Conservation (phyloP, 2,113 vertebrate genomes). For the Salvelinus sp. region DNA sequence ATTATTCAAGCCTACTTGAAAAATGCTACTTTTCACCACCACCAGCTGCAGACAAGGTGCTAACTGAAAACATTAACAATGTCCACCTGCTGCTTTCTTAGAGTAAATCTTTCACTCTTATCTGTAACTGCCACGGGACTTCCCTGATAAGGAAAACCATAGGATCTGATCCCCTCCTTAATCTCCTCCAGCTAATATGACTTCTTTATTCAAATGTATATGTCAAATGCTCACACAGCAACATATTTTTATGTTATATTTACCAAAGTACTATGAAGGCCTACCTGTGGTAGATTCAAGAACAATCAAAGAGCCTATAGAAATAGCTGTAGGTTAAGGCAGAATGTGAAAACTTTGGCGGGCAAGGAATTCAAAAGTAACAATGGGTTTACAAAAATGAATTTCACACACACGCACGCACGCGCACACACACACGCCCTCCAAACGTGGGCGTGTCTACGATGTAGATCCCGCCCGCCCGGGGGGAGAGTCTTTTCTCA, state of each 20-base stretch:
- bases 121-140: slow-evolving; percentile 12
- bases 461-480: slow-evolving; percentile 38
- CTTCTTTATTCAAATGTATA: neutral
- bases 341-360: too few relatives aligned
- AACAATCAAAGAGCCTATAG: too few relatives aligned
- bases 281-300: too few relatives aligned
- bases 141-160: slow-evolving; percentile 13
- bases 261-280: too few relatives aligned
- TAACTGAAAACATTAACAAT: slow-evolving; percentile 14
- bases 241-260: neutral
- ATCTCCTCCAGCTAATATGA: neutral
- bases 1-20: neutral
- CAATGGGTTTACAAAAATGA: too few relatives aligned
- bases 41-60: slow-evolving; percentile 7
- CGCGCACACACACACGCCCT: neutral
- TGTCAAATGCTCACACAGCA: neutral
- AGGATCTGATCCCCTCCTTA: neutral
- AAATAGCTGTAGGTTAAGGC: too few relatives aligned
- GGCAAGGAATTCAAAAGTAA: too few relatives aligned
- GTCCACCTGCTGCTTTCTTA: slow-evolving; percentile 39
- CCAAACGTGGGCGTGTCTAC: slow-evolving; percentile 5
- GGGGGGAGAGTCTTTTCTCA: slow-evolving; percentile 2
- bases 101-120: slow-evolving; percentile 28
- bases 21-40: neutral
- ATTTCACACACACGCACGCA: neutral